phyloP scores from a whole-genome alignment of 2,113 vertebrate genomes.

The Piaya cayana region DNA sequence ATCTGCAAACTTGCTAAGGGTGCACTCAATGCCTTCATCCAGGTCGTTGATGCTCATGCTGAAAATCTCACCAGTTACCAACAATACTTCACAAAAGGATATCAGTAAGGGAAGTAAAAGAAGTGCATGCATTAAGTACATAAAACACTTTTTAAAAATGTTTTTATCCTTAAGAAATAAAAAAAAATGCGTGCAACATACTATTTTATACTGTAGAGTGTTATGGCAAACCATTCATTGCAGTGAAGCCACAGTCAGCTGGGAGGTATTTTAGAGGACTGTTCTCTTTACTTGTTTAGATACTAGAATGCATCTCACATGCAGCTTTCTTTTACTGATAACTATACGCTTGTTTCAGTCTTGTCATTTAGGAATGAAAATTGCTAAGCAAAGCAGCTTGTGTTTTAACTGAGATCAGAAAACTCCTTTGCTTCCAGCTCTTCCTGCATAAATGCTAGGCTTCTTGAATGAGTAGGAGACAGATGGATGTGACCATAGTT shows the following conservation, averaged over 20 bases:
- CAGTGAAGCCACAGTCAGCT: background rate
- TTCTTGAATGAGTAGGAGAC: background rate
- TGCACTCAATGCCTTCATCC: too few species aligned
- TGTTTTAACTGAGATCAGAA: background rate
- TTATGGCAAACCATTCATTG: background rate
- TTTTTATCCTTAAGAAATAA: background rate
- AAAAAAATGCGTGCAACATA: background rate
- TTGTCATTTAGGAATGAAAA: rapidly evolving
- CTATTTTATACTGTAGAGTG: background rate
- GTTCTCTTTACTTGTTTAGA: background rate
- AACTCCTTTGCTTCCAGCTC: background rate
- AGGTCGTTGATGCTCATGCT: background rate
- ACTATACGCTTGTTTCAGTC: background rate
- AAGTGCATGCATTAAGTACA: background rate
- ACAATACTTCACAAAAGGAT: background rate
- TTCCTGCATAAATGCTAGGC: background rate
- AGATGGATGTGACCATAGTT: background rate
- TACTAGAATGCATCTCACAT: background rate
- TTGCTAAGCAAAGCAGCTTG: background rate
- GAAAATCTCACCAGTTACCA: background rate
- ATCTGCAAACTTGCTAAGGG: too few species aligned
- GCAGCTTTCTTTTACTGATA: background rate
- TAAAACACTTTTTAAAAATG: background rate
- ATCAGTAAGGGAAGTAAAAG: background rate
- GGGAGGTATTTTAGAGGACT: background rate